Conservation (phyloP, 2,797 vertebrate genomes). For the Loris lydekkerianus region DNA sequence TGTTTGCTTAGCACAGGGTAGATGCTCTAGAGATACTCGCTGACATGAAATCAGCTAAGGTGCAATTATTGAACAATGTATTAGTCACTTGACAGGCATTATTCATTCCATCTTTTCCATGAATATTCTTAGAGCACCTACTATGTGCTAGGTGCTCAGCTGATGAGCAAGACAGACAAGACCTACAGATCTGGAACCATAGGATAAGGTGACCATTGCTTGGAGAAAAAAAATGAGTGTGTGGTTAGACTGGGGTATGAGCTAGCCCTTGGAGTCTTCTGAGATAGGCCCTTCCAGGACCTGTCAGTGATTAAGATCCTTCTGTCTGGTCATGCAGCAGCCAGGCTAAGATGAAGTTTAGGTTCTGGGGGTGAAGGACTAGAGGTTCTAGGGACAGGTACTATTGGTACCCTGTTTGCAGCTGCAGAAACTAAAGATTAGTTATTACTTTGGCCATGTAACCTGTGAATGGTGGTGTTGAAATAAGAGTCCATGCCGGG, state of each 20-base stretch:
- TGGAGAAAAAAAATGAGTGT: background rate
- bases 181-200: background rate
- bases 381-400: background rate
- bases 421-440: background rate
- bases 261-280: background rate
- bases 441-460: background rate
- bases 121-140: constrained; percentile 35
- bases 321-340: background rate
- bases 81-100: background rate
- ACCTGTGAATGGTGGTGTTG: background rate
- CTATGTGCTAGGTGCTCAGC: background rate
- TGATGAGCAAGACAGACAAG: background rate
- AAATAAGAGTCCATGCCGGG: background rate
- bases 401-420: background rate
- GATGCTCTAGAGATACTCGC: constrained; percentile 37
- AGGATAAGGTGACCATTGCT: background rate
- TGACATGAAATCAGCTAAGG: constrained; percentile 31
- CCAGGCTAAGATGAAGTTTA: constrained; percentile 8
- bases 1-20: constrained; percentile 41
- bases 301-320: background rate
- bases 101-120: constrained; percentile 4
- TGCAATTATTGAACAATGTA: background rate
- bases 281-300: background rate
- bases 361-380: background rate
- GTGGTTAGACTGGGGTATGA: background rate